phyloP scores from a whole-genome alignment of 2,113 vertebrate species.

The Rhea pennata region DNA sequence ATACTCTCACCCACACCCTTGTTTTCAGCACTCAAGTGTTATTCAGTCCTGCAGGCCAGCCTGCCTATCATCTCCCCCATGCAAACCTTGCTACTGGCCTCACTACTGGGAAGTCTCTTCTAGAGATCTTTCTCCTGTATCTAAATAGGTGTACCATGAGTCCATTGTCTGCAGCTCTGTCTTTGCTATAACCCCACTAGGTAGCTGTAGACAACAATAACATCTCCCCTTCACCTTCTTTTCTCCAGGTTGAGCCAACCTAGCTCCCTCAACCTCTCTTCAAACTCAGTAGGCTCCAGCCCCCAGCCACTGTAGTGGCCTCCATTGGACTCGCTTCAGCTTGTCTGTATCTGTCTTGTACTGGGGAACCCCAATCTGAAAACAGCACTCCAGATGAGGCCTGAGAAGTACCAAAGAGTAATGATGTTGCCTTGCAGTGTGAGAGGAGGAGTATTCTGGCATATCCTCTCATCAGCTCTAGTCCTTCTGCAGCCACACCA shows the following conservation, averaged over 20 bases:
- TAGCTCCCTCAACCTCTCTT: background rate
- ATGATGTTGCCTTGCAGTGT: no score
- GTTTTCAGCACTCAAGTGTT: background rate
- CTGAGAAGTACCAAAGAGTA: background rate
- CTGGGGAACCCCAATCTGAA: background rate
- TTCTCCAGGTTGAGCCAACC: background rate
- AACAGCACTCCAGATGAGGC: background rate
- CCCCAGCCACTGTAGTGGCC: no score
- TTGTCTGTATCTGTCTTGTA: background rate
- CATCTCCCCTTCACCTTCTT: background rate
- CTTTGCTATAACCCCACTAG: background rate
- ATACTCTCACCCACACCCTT: background rate
- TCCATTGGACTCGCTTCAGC: background rate
- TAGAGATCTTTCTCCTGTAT: background rate
- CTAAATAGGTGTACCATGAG: no score
- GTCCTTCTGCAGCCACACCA: background rate
- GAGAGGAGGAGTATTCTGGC: no score
- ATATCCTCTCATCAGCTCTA: no score
- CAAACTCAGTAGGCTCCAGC: background rate
- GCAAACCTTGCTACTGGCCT: background rate
- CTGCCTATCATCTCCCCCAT: background rate
- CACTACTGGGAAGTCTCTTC: background rate
- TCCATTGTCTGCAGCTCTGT: background rate
- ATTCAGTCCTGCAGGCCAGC: background rate
- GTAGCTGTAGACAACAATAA: background rate